Evolutionary conservation across 1,140 invertebrate species (phyloP).

Genomic region (Drosophila sp.): DNA sequence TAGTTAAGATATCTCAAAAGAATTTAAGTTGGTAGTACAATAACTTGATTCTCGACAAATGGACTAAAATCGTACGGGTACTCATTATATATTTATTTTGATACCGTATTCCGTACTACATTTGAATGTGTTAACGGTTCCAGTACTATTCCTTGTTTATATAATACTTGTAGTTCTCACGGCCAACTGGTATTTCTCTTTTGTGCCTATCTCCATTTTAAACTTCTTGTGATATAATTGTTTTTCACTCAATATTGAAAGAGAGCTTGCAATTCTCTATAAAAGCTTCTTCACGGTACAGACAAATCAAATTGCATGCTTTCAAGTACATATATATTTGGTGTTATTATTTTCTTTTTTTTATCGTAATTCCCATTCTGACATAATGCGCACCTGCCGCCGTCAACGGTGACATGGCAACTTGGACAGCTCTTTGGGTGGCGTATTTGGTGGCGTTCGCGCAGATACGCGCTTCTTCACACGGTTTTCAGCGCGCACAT

Average conservation of each 20-base stretch:
- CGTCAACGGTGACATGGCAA: constrained; percentile 46
- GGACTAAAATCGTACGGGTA: too few species aligned
- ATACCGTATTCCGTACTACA: too few species aligned
- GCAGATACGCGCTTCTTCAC: neutral
- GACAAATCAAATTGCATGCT: constrained; percentile 53
- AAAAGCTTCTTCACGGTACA: constrained; percentile 39
- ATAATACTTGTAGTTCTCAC: too few species aligned
- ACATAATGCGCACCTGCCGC: constrained; percentile 80
- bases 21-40: too few species aligned
- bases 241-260: neutral
- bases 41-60: too few species aligned
- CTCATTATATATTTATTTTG: too few species aligned
- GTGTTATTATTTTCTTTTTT: constrained; percentile 47
- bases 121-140: too few species aligned
- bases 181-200: too few species aligned
- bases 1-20: too few species aligned
- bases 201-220: too few species aligned
- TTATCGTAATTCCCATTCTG: constrained; percentile 74
- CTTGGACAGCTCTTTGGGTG: constrained; percentile 64
- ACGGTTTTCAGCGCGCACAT: constrained; percentile 71
- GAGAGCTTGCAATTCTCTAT: constrained; percentile 13
- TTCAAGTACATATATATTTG: constrained; percentile 52
- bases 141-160: too few species aligned
- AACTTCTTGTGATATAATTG: neutral
- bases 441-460: constrained; percentile 14